Base-by-base conservation (phyloP, 2,888 invertebrate genomes). In the Dione juno region DNA sequence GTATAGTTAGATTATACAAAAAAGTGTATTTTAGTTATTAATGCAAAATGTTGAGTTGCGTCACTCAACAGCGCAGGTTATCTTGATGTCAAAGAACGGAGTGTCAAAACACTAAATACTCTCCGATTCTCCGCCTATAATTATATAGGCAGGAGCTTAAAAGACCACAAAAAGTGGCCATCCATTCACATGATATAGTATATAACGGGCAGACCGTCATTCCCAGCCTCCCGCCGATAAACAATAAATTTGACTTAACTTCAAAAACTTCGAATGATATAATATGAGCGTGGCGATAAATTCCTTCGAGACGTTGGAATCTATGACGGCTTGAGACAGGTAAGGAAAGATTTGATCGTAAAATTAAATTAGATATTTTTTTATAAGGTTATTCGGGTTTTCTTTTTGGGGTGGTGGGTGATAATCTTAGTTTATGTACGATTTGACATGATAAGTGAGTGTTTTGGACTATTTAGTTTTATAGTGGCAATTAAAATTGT, bases 331-430 rank as follows among this genome's bases (percentile, higher is more conserved):
- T 83, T 81, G 75, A 78, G 87, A 86, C 88, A 88, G 87, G 86
- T 85, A 83, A 81, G 77, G 80, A 80, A 77, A 72, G 74, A 68
- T 68, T 59, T 57, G 74, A 76, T 81, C 84, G 83, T 87, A 84
- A 86, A 84, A 86, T 85, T 84, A 86, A 86, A 87, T 86, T 86
- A 85, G 83, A 83, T 85, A 82, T 83, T 83, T n/a, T n/a, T n/a
- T n/a, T 83, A 82, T 78, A 78, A 79, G 80, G 75, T 77, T 75
- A 76, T 80, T 78, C 82, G 80, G 81, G 75, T 75, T 81, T 78
- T 81, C 82, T 80, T 82, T 76, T 74, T 72, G 69, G 75, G 41
- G 63, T 59, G 59, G 52, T 16, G 41, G 53, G 53, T 53, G 68
- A 52, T 41, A 64, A 59, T 59, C 59, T 41, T 59, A 50, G 37